phyloP scores from a whole-genome alignment of 2,888 invertebrate species.

The Lottia gigantea region DNA sequence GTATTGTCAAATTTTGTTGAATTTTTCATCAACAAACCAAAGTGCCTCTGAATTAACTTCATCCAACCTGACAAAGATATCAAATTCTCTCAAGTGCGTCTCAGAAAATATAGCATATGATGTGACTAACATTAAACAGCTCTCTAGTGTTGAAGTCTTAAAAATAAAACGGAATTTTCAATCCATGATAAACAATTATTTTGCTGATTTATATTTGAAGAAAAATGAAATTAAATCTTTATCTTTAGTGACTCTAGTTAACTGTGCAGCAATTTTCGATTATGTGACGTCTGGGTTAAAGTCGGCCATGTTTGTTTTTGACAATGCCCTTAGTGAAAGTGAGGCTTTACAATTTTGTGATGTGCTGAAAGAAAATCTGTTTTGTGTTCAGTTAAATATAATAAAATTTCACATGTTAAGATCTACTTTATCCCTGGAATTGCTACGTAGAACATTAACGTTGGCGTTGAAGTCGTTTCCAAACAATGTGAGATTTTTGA shows the following conservation, averaged over 20 bases:
- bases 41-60: not conserved
- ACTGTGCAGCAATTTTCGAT: constrained; percentile 59
- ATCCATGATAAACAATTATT: constrained; percentile 23
- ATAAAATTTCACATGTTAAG: constrained; percentile 49
- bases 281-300: constrained; percentile 54
- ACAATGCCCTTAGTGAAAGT: constrained; percentile 15
- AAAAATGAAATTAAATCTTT: not conserved
- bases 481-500: constrained; percentile 44
- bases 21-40: constrained; percentile 24
- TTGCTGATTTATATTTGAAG: constrained; percentile 13
- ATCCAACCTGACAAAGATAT: constrained; percentile 14
- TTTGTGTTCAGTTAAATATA: constrained; percentile 37
- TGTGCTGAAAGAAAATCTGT: constrained; percentile 29
- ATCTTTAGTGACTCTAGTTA: constrained; percentile 32
- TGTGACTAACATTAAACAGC: constrained; percentile 21
- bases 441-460: constrained; percentile 45
- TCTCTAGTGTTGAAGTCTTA: constrained; percentile 30
- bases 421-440: constrained; percentile 39
- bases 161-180: constrained; percentile 33
- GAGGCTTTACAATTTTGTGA: constrained; percentile 9
- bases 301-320: constrained; percentile 28
- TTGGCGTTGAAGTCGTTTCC: constrained; percentile 51
- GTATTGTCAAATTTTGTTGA: constrained; percentile 41
- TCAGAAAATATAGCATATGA: constrained; percentile 32
- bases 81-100: constrained; percentile 31